Base-by-base conservation (phyloP, 2,113 vertebrate species). In the Puffinus mauretanicus region DNA sequence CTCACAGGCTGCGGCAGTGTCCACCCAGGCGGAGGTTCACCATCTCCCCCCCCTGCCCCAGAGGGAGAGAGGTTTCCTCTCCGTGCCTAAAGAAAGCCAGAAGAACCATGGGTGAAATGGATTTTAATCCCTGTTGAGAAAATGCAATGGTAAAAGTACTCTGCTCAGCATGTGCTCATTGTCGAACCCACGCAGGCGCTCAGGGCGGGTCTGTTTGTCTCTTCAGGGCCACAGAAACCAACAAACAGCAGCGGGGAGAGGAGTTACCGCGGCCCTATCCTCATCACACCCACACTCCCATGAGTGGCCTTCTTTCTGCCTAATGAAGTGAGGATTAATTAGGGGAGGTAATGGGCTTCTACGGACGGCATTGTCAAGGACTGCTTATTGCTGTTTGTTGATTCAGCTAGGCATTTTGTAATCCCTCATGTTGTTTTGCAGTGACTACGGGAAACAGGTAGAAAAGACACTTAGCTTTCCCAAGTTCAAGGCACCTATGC, bases 291-390 rank as follows among this genome's bases (percentile, higher is more conserved):
- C 93, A 97, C 94, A 15, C 51, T 17, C 32, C 64, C 76, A 49
- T 17, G 40, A 57, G 71, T 13, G 90, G 73, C 86, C 95, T 90
- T 93, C 94, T 85, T 92, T 76, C 76, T 92, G 62, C 80, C 82
- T 94, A 88, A 96, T 18, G 69, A 94, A 94, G 78, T 40, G 80
- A 27, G 49, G 83, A 90, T 79, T 97, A 97, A 97, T 95, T 96
- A 97, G 90, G 91, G 88, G 73, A 73, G 80, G 70, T 73, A 64
- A 88, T 80, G 90, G 73, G 70, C 75, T 86, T 89, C 95, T 62
- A 11, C 2, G 22, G 66, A 19, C 29, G 3, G 87, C 77, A 32
- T 10, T 69, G 70, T 57, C 73, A 27, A 67, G 80, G 26, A 3
- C 65, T 46, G 61, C 95, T 80, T 38, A 38, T 47, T 83, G 95